A percentile compares a stretch with the other conserved stretches of the same genome.
phyloP scores from a whole-genome alignment of 2,888 invertebrate genomes.

The Entomobrya multifasciata region DNA sequence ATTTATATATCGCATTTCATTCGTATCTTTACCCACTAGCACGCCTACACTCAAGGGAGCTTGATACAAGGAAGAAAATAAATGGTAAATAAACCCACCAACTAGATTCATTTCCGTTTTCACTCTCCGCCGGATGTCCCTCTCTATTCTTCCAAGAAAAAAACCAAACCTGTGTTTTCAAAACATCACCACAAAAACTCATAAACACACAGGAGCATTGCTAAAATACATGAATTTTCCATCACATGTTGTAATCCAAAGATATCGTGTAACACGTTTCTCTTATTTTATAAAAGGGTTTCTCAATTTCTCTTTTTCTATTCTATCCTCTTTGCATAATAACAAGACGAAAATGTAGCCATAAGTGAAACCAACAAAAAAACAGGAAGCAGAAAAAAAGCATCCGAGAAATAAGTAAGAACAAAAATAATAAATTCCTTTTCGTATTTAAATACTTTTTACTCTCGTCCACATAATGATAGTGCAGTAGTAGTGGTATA shows the following conservation, averaged over 20 bases:
- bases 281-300: neutral
- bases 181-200: conserved; percentile 28
- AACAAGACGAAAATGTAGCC: neutral
- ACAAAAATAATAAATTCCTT: neutral
- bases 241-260: neutral
- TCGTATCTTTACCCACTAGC: no score
- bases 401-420: neutral
- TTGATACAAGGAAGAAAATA: neutral
- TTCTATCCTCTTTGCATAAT: neutral
- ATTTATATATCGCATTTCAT: neutral
- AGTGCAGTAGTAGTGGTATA: conserved; percentile 7
- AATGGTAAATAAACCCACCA: conserved; percentile 74
- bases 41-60: neutral
- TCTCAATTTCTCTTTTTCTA: neutral
- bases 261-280: neutral
- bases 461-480: neutral
- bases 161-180: neutral
- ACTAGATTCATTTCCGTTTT: conserved; percentile 78
- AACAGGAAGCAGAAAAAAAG: neutral
- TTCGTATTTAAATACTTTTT: conserved; percentile 43
- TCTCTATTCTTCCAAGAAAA: neutral
- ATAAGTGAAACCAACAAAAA: conserved; percentile 35
- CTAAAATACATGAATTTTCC: conserved; percentile 28
- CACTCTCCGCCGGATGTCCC: conserved; percentile 57
- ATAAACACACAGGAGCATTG: conserved; percentile 10